phyloP scores from a whole-genome alignment of 2,113 vertebrate species.

The Gobius niger region DNA sequence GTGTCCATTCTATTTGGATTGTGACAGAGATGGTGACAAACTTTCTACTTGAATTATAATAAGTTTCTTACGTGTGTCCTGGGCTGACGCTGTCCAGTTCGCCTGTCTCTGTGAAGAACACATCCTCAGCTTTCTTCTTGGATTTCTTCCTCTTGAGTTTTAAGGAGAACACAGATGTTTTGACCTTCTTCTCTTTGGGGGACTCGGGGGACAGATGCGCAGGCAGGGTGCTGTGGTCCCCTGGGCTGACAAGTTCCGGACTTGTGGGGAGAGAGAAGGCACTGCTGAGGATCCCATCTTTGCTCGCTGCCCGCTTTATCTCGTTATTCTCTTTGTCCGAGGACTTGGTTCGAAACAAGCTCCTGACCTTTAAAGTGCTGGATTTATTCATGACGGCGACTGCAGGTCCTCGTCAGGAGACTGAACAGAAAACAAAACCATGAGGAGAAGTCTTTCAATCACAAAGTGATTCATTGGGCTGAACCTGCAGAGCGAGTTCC shows the following conservation, averaged over 20 bases:
- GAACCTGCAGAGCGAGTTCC: slow-evolving; percentile 44
- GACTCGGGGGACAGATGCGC: neutral
- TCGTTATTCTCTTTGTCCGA: slow-evolving; percentile 47
- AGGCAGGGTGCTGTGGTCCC: slow-evolving; percentile 6
- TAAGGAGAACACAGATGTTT: slow-evolving; percentile 28
- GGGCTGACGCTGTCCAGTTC: slow-evolving; percentile 53
- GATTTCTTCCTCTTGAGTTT: slow-evolving; percentile 53
- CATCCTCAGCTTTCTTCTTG: slow-evolving; percentile 31
- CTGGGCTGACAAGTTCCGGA: slow-evolving; percentile 15
- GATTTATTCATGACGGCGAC: slow-evolving; percentile 62
- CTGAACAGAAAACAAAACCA: neutral
- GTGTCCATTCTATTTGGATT: no score
- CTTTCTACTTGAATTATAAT: neutral
- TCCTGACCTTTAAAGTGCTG: slow-evolving; percentile 44
- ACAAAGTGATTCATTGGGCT: slow-evolving; percentile 13
- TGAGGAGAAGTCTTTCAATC: neutral
- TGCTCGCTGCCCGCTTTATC: slow-evolving; percentile 2
- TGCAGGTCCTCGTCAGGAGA: neutral
- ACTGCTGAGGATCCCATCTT: slow-evolving; percentile 30
- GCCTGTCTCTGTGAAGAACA: slow-evolving; percentile 41
- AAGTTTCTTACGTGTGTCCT: slow-evolving; percentile 29
- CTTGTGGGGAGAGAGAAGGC: neutral
- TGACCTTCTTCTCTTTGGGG: slow-evolving; percentile 55
- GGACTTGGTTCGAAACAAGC: slow-evolving; percentile 53
- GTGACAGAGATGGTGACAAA: no score